Evolutionary conservation across 2,888 invertebrate species (phyloP).

Genomic region (Eueremaeus valkanovi): DNA sequence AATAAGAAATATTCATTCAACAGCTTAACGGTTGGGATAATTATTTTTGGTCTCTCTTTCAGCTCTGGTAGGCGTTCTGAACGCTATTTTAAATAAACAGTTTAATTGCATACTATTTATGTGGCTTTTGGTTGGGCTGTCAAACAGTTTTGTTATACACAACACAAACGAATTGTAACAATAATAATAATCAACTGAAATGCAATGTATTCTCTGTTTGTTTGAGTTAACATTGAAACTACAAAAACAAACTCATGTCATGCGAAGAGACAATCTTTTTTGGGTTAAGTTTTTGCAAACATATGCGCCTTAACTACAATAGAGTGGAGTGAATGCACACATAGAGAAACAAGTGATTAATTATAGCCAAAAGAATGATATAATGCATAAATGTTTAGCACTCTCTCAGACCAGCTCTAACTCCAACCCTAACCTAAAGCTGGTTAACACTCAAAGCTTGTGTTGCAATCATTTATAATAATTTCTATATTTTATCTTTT

Average conservation of each 20-base stretch:
- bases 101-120: neutral
- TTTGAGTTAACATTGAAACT: neutral
- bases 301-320: too few relatives aligned
- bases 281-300: neutral
- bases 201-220: neutral
- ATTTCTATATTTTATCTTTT: neutral
- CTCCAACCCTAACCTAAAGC: neutral
- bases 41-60: too few relatives aligned
- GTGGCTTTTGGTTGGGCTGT: neutral
- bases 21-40: too few relatives aligned
- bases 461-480: too few relatives aligned
- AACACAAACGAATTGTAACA: neutral
- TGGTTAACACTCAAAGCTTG: too few relatives aligned
- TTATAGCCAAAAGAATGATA: neutral
- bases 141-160: neutral
- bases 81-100: neutral
- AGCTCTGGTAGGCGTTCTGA: neutral
- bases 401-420: neutral
- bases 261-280: neutral
- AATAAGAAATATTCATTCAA: too few relatives aligned
- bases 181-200: neutral
- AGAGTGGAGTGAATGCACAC: neutral
- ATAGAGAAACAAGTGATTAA: constrained; percentile 1
- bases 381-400: neutral
- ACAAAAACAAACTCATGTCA: neutral